These are phyloP conservation scores for Metridium senile DNA, from an alignment of 92 coral and sea anemone species.

Conservation along the genomic window DNA sequence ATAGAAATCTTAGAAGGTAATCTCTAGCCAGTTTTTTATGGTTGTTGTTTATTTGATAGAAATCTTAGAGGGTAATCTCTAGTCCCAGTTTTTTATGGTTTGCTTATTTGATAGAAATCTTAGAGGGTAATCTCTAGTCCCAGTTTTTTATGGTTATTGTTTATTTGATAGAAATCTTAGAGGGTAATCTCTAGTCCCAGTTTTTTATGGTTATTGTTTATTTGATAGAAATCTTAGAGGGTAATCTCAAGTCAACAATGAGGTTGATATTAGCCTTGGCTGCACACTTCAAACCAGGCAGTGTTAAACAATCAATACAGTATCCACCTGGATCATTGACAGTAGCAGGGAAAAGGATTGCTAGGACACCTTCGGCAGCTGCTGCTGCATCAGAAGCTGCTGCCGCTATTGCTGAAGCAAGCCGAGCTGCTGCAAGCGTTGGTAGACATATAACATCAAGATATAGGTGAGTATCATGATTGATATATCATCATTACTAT, in stretches of 20 bases:
- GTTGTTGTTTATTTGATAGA: too few relatives aligned
- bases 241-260: conserved; percentile 93
- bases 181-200: background rate
- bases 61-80: too few relatives aligned
- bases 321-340: conserved; percentile 47
- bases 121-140: too few relatives aligned
- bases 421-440: conserved; percentile 94
- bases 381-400: conserved; percentile 99
- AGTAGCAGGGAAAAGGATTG: conserved; percentile 55
- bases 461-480: conserved; percentile 53
- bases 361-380: conserved; percentile 93
- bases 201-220: background rate
- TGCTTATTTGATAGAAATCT: too few relatives aligned
- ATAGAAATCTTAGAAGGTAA: too few relatives aligned
- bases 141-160: too few relatives aligned
- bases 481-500: too few relatives aligned
- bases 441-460: conserved; percentile 79
- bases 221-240: conserved; percentile 82
- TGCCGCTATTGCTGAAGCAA: conserved; percentile 96
- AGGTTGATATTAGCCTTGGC: conserved; percentile 92
- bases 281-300: conserved; percentile 98
- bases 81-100: too few relatives aligned
- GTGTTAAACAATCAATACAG: conserved; percentile 74
- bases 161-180: too few relatives aligned
- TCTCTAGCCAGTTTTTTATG: too few relatives aligned